Evolutionary conservation across 2,797 vertebrate genomes (phyloP), one percentile per base, ranked within the genome.

Genomic region (Merluccius polli): DNA sequence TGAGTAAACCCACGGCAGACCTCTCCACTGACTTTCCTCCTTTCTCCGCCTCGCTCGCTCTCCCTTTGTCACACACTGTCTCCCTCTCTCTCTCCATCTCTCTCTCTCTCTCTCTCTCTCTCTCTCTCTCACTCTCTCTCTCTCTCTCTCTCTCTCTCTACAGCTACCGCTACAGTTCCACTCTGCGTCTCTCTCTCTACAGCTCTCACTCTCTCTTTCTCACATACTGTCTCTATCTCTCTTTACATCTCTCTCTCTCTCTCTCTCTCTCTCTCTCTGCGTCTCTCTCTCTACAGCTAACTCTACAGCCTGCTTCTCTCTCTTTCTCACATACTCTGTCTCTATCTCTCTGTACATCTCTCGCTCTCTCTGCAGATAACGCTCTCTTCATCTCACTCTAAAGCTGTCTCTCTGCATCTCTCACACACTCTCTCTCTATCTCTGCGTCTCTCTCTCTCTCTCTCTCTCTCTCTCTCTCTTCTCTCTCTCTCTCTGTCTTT

Each of bases 21-120:
- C 48, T 59, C 48, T 0, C 10, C 13, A 4, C 65, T 30, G 65
- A 5, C 65, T 67, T 30, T 16, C 52, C 13, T 12, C 63, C 63
- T 0, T 13, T 24, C 52, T 59, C 52, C 21, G 16, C 52, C 52
- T 59, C 52, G 16, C 9, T 59, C 9, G 7, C 48, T 38, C n/a
- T 1, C 12, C 13, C 27, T 30, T 18, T 8, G 32, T 69, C 73
- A 38, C 68, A n/a, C 59, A 2, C 31, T 52, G 21, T 77, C 79
- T 30, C 72, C 75, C 73, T 73, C 74, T 75, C 69, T 52, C 75
- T 71, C 72, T 65, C 15, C 70, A 73, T 73, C 72, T 77, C 79
- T 21, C 29, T 36, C 35, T 69, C 78, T 73, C 32, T 70, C 59
- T 13, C 63, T 75, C 52, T 79, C 48, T 59, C 18, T 7, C 48